Evolutionary conservation across 2,797 vertebrate species (phyloP), one percentile per base, ranked within the genome.

Genomic region (Columba guinea): DNA sequence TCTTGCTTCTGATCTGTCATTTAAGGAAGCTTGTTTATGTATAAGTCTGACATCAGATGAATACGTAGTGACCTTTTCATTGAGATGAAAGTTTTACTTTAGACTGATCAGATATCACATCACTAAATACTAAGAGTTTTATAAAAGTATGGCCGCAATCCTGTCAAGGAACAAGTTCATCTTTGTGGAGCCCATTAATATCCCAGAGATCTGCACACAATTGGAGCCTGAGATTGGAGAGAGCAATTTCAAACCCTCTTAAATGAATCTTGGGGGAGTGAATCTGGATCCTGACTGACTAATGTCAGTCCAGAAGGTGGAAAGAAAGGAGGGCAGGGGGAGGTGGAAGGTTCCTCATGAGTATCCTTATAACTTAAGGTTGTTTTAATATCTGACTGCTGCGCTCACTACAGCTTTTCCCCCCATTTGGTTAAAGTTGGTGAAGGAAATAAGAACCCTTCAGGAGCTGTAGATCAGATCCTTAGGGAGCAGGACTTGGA

Each of bases 1-100:
- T 96, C 87, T 96, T 95, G 90, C 86, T 96, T 88, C 92, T 97
- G 90, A 92, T 96, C 96, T 83, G 84, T 88, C 75, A 77, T 80
- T 93, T 95, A 93, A 71, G 71, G 84, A 89, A 92, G 58, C 64
- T 92, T 95, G 96, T 97, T 96, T 95, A 88, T 93, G 71, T 80
- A 34, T 55, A 90, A 90, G 63, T 84, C 83, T 95, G 89, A 95
- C 89, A 93, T 71, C 84, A 96, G 87, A 94, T 86, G 96, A 93
- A 88, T 91, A 73, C 76, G 87, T 53, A 93, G 90, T 87, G 92
- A 94, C 90, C 77, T 93, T 84, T 95, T 93, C 71, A n/a, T 82
- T 82, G 91, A 96, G 90, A 78, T 94, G 82, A 95, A 97, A 91
- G 65, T 89, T 96, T 90, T 91, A 4, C 86, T 95, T 84, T 35